A percentile compares a stretch with the other conserved stretches of the same genome.
Conservation (phyloP, 2,113 vertebrate genomes). For the Phaetusa simplex region DNA sequence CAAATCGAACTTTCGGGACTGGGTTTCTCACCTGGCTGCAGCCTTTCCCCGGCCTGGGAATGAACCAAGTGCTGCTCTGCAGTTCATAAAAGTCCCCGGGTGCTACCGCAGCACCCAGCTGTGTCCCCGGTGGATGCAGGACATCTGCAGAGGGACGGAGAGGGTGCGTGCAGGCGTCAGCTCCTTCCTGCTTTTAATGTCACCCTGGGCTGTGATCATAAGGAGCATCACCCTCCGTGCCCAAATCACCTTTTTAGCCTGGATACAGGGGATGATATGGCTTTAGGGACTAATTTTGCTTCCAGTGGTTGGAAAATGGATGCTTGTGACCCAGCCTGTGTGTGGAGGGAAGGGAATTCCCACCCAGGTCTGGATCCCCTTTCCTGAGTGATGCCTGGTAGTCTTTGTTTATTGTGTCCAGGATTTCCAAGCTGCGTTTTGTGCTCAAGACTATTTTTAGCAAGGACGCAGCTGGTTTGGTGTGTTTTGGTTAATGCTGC, state of each 20-base stretch:
- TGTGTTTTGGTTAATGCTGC: not conserved
- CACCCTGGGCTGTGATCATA: not conserved
- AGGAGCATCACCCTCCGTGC: not conserved
- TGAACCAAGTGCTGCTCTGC: not conserved
- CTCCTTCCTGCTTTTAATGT: not conserved
- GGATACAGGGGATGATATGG: not conserved
- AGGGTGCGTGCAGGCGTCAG: not conserved
- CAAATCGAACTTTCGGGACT: not conserved
- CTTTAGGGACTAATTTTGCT: not conserved
- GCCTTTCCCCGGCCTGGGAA: not conserved
- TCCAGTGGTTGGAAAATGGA: not conserved
- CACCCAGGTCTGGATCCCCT: not conserved
- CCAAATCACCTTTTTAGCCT: not conserved
- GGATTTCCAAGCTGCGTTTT: not conserved
- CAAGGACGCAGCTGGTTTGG: not conserved
- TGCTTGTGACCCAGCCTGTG: not conserved
- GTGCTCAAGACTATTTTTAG: not conserved
- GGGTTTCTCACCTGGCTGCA: not conserved
- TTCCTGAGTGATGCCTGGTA: not conserved
- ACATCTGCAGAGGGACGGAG: not conserved
- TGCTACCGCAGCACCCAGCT: not conserved
- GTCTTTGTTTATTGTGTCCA: not conserved
- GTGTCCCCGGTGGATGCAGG: not conserved
- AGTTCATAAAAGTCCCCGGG: not conserved
- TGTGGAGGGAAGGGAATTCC: not conserved